Conservation (phyloP, 2,113 vertebrate genomes). For the Hylia prasina region DNA sequence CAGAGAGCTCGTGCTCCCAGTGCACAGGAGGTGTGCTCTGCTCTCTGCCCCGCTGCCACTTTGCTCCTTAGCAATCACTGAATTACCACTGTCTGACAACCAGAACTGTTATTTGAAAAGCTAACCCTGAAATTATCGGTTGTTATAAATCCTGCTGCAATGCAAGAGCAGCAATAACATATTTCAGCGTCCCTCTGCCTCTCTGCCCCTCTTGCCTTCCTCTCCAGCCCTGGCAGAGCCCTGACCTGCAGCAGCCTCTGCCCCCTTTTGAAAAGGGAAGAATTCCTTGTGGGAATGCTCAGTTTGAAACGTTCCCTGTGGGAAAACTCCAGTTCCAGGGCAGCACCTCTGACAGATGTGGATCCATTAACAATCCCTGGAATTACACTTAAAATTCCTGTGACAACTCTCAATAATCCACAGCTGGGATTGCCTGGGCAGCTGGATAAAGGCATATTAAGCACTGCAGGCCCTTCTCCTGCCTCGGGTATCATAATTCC, state of each 20-base stretch:
- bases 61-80: not conserved
- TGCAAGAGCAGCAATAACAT: fast-evolving
- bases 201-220: not conserved
- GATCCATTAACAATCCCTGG: not conserved
- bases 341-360: not conserved
- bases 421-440: not conserved
- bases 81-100: not conserved
- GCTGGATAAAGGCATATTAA: not conserved
- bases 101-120: not conserved
- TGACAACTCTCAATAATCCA: not conserved
- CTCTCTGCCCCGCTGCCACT: not conserved
- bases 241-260: not conserved
- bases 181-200: not conserved
- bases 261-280: not conserved
- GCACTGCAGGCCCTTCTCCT: not conserved
- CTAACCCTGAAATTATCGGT: not conserved
- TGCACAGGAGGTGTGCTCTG: not conserved
- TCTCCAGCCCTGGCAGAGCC: fast-evolving
- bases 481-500: not conserved
- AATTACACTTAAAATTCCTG: not conserved
- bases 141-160: fast-evolving
- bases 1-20: not conserved
- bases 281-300: fast-evolving
- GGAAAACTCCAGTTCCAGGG: not conserved
- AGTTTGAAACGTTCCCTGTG: not conserved